Evolutionary conservation across 2,888 invertebrate species (phyloP), one percentile per base, ranked within the genome.

Genomic region (Agrilus mali): DNA sequence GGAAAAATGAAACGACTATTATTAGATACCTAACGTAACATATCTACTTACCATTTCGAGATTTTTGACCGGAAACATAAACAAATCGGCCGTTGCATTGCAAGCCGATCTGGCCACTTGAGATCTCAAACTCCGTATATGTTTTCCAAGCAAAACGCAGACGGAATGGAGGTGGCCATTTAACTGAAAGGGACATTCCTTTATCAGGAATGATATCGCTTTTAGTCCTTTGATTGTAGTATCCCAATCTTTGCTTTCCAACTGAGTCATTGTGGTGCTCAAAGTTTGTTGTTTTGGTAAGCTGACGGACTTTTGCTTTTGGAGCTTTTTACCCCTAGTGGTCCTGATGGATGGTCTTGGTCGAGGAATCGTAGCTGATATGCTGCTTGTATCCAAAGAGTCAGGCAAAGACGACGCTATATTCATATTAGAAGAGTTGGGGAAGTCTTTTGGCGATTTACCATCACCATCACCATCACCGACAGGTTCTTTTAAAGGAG

Each of bases 101-200:
- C 96, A 92, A 13, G 95, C 93, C 4, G 85, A 78, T 38, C 95
- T 75, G 0, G 95, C 84, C 0, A 94, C 94, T 61, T 94, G 89
- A 0, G 96, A 96, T 17, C 97, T 75, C 47, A 97, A 72, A 65
- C 93, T 96, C 52, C 84, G 83, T 38, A 90, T 82, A 58, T 93
- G 84, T 47, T 76, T 73, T 0, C 86, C 78, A 17, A 90, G 65
- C 47, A 77, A 72, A n/a, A 82, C 73, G 64, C 78, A 81, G 17
- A 80, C 71, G 17, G 80, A 74, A 38, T 83, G 83, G 46, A 86
- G 76, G 48, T 84, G 78, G 1, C 71, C 58, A 41, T 77, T 76
- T 34, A 82, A 54, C 13, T 72, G 63, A 16, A 80, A 83, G 0
- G 77, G 70, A 53, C 81, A 74, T 54, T 84, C 78, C 36, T 73